Base-by-base conservation (phyloP, 2,888 invertebrate species). In the Rhorus exstirpatorius region DNA sequence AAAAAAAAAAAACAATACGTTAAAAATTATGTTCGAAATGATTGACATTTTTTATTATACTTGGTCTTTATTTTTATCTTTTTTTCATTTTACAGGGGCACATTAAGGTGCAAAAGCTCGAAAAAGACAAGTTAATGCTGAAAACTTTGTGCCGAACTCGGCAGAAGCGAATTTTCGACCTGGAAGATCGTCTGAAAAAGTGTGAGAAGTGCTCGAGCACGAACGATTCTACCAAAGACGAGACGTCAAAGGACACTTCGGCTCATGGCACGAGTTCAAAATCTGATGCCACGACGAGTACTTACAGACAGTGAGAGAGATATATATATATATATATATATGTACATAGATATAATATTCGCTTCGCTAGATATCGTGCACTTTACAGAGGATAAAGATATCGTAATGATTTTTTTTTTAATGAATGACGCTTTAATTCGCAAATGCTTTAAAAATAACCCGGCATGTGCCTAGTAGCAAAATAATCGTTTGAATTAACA, bases 31-130 rank as follows among this genome's bases (percentile, higher is more conserved):
- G n/a, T n/a, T n/a, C n/a, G 24, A 1, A 24, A 31, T 31, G 6
- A 31, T 31, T 31, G 3, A 31, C n/a, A n/a, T n/a, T n/a, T n/a
- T n/a, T 3, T 31, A 6, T 6, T 3, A 31, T 31, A 31, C 3
- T 31, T 2, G 3, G 17, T 19, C 17, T 31, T 6, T 0, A 55
- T 55, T 55, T 55, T 21, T 26, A 81, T 58, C 79, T 84, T 70
- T 19, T 76, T 74, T 81, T 24, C 74, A 90, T 91, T n/a, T n/a
- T 12, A 4, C 91, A 94, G 94, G 94, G 93, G 79, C 94, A 94
- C 88, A 93, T 94, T 85, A 94, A 93, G 87, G 93, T 94, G 83
- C 91, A 93, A 60, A 94, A 94, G 89, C 88, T 94, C 12, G 94
- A 94, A 88, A 94, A 93, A 79, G 93, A 94, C 0, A 94, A 94